Evolutionary conservation across 2,113 vertebrate genomes (phyloP).

Genomic region (Candoia aspera): DNA sequence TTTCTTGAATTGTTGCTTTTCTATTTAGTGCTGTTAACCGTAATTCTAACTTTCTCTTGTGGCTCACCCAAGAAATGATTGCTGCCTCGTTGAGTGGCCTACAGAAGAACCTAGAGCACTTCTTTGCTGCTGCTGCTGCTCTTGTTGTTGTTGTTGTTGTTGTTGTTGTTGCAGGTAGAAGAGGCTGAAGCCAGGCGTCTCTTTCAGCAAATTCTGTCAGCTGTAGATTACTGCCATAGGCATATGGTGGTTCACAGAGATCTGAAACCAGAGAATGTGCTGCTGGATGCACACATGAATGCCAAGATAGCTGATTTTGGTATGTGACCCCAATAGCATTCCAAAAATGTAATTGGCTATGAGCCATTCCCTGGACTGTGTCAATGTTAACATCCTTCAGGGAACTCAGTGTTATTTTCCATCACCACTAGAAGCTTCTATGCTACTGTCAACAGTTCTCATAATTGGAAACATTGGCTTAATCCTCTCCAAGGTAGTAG

Average conservation of each 20-base stretch:
- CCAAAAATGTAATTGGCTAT: constrained; percentile 49
- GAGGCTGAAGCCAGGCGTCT: constrained; percentile 92
- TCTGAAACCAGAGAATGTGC: constrained; percentile 97
- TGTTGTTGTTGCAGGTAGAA: constrained; percentile 79
- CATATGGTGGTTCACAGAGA: constrained; percentile 99
- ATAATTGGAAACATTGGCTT: background rate
- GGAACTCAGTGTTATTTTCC: constrained; percentile 42
- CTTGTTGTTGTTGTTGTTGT: constrained; percentile 28
- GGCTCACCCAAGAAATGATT: constrained; percentile 36
- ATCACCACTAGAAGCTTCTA: constrained; percentile 23
- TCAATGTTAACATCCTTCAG: background rate
- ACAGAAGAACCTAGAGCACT: background rate
- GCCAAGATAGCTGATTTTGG: constrained; percentile 99
- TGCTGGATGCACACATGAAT: constrained; percentile 94
- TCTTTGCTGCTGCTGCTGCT: constrained; percentile 23
- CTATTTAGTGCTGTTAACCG: background rate
- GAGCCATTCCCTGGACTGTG: constrained; percentile 47
- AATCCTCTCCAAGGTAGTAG: background rate
- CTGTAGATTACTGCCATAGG: constrained; percentile 96
- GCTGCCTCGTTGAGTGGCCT: background rate
- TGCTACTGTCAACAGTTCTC: constrained; percentile 30
- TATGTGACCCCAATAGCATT: constrained; percentile 69
- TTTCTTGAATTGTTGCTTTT: background rate
- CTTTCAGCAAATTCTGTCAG: constrained; percentile 98
- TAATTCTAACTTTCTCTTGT: constrained; percentile 36